Percentiles rank a stretch among this genome's conserved stretches.
These are phyloP conservation scores for Hylaeus anthracinus DNA, from an alignment of 1,140 invertebrate species.

Conservation along the genomic window DNA sequence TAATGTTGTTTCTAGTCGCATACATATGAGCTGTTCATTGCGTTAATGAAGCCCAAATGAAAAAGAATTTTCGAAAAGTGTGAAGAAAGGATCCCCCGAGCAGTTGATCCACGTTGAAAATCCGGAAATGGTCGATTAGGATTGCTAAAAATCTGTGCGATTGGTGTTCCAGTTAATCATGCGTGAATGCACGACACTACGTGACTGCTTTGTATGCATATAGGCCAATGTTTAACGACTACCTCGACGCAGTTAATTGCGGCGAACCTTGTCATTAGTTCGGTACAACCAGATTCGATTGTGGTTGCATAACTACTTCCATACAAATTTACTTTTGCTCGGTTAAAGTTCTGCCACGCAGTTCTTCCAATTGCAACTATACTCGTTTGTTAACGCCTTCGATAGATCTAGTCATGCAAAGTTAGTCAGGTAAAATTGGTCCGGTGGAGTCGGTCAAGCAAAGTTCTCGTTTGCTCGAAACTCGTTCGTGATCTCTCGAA, in stretches of 20 bases:
- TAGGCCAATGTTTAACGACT: constrained; percentile 51
- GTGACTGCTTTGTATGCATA: constrained; percentile 40
- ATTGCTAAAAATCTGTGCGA: neutral
- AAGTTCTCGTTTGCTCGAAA: neutral
- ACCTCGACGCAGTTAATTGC: constrained; percentile 49
- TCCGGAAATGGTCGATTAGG: neutral
- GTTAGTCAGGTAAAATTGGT: too few species aligned
- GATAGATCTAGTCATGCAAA: too few species aligned
- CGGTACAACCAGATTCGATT: constrained; percentile 33
- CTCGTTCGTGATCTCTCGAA: constrained; percentile 6
- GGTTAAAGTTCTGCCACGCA: constrained; percentile 10
- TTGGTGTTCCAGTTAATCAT: constrained; percentile 14
- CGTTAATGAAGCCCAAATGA: too few species aligned
- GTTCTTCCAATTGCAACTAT: neutral
- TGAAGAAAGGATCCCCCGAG: too few species aligned
- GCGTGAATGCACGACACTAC: constrained; percentile 31
- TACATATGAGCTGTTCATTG: too few species aligned
- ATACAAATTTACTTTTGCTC: constrained; percentile 20
- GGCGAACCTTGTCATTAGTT: constrained; percentile 57
- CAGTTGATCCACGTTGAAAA: neutral
- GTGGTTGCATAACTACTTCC: constrained; percentile 42
- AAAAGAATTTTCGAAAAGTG: too few species aligned
- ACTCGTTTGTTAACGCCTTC: constrained; percentile 2
- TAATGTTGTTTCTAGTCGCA: too few species aligned
- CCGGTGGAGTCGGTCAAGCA: too few species aligned